Base-by-base conservation (phyloP, 1,140 invertebrate species). In the Pachyrhynchus sulphureomaculatus region DNA sequence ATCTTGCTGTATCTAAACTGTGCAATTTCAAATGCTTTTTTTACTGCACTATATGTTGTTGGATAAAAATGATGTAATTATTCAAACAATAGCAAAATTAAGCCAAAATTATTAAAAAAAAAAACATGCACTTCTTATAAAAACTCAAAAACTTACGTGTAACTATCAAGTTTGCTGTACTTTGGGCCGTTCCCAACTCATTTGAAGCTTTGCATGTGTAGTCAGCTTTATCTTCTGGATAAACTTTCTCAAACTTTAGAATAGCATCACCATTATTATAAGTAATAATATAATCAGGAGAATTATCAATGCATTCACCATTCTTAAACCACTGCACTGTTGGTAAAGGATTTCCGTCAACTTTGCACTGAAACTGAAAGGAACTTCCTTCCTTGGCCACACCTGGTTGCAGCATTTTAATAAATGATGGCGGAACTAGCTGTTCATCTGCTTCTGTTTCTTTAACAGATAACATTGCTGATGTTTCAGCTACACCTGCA, bases 311-410 rank as follows among this genome's bases (percentile, higher is more conserved):
- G 66, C 89, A 89, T 0, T 79, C 75, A 26, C 83, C 83, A 69
- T 90, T 85, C 73, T 90, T 92, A 66, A 82, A 88, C 91, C 91
- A 93, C 45, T 85, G 85, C 2, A 93, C 87, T 5, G 85, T 86
- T 4, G 91, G 90, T 37, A 91, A 69, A 2, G 90, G 90, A 75
- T 89, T 85, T 2, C 88, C 88, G 49, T 80, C 81, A 2, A 92
- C 86, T 41, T 80, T 82, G 68, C 90, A 92, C 48, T 86, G 81
- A 57, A 93, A 84, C 67, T 83, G 80, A 72, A 86, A 84, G 0
- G 82, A 74, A 20, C 72, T 76, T 9, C 89, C 89, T 76, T 91
- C 89, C 26, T 79, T 80, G 12, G 84, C 84, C 24, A 77, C 77
- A 12, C 82, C 82, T 45, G 85, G 78, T 70, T 82, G 74, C 12